Conservation (phyloP, 2,888 invertebrate genomes). For the Drosophila trichaetosa region DNA sequence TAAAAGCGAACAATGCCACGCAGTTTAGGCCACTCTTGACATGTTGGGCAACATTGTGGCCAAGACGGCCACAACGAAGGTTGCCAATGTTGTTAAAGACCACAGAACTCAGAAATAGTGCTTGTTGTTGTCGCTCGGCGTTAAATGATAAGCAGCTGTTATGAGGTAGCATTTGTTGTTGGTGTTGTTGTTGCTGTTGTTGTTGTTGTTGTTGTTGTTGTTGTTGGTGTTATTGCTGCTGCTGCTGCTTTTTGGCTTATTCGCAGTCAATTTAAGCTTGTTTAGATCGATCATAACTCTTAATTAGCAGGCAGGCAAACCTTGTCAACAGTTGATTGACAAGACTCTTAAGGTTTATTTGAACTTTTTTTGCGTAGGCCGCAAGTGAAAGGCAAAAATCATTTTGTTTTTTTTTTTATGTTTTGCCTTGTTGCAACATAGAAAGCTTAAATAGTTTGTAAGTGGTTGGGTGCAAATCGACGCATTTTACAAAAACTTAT, state of each 20-base stretch:
- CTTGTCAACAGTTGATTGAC: slow-evolving; percentile 81
- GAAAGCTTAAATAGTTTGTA: slow-evolving; percentile 30
- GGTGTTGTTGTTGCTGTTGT: slow-evolving; percentile 3
- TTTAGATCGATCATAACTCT: slow-evolving; percentile 80
- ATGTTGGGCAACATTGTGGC: slow-evolving; percentile 73
- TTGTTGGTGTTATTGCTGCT: slow-evolving; percentile 11
- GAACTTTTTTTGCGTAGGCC: slow-evolving; percentile 61
- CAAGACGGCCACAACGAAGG: slow-evolving; percentile 28
- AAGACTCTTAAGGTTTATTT: slow-evolving; percentile 70
- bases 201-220: slow-evolving; percentile 13
- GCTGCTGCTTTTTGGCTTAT: slow-evolving; percentile 18
- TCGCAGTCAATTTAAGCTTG: slow-evolving; percentile 69
- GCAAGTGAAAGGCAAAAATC: slow-evolving; percentile 71
- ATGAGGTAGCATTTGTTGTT: slow-evolving; percentile 45
- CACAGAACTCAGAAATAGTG: slow-evolving; percentile 18
- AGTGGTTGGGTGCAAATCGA: background rate
- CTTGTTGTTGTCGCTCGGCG: slow-evolving; percentile 8
- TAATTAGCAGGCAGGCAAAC: slow-evolving; percentile 72
- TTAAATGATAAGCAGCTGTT: slow-evolving; percentile 53
- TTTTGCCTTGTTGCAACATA: slow-evolving; percentile 22
- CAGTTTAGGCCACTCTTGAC: slow-evolving; percentile 69
- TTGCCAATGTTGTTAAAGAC: slow-evolving; percentile 55
- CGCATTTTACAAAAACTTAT: background rate
- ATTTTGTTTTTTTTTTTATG: background rate
- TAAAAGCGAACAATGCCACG: slow-evolving; percentile 65